Conservation (phyloP, 1,140 invertebrate species). For the Ephestia elutella region DNA sequence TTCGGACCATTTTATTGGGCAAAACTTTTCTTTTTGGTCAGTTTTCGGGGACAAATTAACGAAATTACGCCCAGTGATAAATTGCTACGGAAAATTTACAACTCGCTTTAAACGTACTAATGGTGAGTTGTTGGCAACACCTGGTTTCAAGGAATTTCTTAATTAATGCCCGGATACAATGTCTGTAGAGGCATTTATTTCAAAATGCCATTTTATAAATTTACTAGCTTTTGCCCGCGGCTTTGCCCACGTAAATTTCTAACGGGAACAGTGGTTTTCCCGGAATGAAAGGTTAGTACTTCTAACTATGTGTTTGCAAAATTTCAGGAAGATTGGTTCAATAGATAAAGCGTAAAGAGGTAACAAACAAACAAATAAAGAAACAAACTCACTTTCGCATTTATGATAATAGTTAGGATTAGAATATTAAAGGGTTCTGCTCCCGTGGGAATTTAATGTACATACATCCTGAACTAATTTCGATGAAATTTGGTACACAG, state of each 20-base stretch:
- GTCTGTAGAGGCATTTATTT: background rate
- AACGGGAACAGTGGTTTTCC: background rate
- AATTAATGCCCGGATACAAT: background rate
- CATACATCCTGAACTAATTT: no score
- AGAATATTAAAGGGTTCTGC: no score
- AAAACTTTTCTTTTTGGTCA: constrained; percentile 3
- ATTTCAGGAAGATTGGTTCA: no score
- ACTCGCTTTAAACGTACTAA: constrained; percentile 1
- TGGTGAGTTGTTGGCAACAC: background rate
- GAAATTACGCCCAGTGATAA: background rate
- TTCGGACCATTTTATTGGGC: background rate
- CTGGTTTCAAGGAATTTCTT: constrained; percentile 2
- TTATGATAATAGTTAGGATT: no score
- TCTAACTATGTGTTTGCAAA: no score
- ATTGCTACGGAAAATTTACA: background rate
- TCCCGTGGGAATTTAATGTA: no score
- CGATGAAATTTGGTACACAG: no score
- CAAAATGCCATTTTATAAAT: background rate
- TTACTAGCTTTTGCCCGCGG: background rate
- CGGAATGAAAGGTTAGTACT: no score
- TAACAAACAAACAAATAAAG: no score
- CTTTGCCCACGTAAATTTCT: no score
- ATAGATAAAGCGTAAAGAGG: no score
- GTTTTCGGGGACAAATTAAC: background rate
- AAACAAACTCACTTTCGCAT: no score